These are phyloP conservation scores for Stegodyphus mimosarum DNA, from an alignment of 1,140 invertebrate genomes.

Conservation along the genomic window DNA sequence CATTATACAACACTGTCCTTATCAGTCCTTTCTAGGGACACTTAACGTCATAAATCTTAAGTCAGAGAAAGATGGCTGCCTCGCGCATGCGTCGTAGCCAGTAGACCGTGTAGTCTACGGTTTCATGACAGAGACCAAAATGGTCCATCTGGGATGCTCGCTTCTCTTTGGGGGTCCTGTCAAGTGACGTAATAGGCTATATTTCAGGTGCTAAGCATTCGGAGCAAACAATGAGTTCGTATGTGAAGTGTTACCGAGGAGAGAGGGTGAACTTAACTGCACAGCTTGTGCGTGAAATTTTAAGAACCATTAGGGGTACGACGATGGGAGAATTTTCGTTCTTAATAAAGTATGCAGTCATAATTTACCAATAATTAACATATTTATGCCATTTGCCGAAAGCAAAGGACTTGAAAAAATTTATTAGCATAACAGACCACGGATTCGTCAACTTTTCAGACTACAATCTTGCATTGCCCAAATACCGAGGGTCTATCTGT, in stretches of 20 bases:
- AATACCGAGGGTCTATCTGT: too few relatives aligned
- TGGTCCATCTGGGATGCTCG: constrained; percentile 7
- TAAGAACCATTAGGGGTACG: background rate
- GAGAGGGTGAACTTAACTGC: background rate
- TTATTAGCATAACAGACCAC: too few relatives aligned
- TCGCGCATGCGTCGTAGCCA: background rate
- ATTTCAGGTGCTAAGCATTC: constrained; percentile 52
- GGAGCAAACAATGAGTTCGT: constrained; percentile 26
- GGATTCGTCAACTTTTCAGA: too few relatives aligned
- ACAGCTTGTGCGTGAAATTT: constrained; percentile 51
- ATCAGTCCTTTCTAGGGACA: constrained; percentile 26
- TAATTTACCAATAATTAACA: too few relatives aligned
- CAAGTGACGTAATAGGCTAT: constrained; percentile 45
- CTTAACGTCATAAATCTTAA: constrained; percentile 32
- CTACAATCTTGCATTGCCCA: too few relatives aligned
- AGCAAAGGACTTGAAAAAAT: too few relatives aligned
- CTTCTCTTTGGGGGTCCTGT: constrained; percentile 25
- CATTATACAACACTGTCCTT: background rate
- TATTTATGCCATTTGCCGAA: too few relatives aligned
- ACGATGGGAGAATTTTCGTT: background rate
- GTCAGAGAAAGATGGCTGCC: background rate
- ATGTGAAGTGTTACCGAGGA: background rate
- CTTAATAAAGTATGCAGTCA: too few relatives aligned
- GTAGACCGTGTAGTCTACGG: background rate
- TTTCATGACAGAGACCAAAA: background rate